Conservation (phyloP, 2,888 invertebrate species). For the Microplitis deprimator region DNA sequence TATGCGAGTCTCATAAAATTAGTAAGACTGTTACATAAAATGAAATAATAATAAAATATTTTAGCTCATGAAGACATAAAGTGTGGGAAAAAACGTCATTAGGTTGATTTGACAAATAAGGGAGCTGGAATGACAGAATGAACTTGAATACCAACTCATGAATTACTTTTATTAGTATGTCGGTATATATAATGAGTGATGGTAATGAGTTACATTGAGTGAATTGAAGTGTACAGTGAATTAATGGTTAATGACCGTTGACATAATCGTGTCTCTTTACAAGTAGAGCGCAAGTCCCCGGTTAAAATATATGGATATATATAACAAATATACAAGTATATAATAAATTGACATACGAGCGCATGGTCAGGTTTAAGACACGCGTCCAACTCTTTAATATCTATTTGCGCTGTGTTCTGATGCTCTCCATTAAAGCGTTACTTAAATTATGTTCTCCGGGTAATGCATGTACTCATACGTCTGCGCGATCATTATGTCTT, state of each 20-base stretch:
- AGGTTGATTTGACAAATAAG: neutral
- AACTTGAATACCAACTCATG: neutral
- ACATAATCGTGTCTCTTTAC: neutral
- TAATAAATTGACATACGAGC: slow-evolving; percentile 13
- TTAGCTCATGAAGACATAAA: neutral
- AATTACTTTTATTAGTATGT: neutral
- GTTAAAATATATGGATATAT: neutral
- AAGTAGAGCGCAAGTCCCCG: slow-evolving; percentile 22
- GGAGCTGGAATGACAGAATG: neutral
- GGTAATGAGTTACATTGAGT: neutral
- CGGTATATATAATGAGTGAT: neutral
- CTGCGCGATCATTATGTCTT: slow-evolving; percentile 58
- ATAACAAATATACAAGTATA: neutral
- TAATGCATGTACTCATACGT: slow-evolving; percentile 64
- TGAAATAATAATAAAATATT: neutral
- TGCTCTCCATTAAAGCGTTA: neutral
- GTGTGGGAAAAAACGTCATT: slow-evolving; percentile 3
- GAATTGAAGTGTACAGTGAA: neutral
- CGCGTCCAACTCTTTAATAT: neutral
- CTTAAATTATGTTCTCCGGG: slow-evolving; percentile 62
- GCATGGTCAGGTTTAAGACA: slow-evolving; percentile 26
- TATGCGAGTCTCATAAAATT: neutral
- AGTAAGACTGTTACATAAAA: neutral
- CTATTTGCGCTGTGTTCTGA: slow-evolving; percentile 11
- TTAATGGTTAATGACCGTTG: slow-evolving; percentile 1